These are phyloP conservation scores for Hippocampus mohnikei DNA, from an alignment of 2,113 vertebrate genomes.

Conservation along the genomic window DNA sequence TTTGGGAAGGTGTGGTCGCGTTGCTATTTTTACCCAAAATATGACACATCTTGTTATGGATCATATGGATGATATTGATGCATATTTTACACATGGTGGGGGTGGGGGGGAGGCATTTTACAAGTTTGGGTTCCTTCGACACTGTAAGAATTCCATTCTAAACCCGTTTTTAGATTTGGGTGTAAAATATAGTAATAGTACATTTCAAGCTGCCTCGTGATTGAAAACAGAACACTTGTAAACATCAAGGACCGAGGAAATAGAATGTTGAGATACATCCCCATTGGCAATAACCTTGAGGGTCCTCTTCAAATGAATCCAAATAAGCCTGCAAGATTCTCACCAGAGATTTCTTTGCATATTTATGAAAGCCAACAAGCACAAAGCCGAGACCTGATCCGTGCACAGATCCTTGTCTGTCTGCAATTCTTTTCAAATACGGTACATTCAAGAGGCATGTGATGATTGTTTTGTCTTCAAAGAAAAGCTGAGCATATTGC, in stretches of 20 bases:
- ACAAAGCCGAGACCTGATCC: neutral
- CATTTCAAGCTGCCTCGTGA: neutral
- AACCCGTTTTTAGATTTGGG: neutral
- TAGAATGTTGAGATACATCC: neutral
- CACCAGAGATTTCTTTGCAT: neutral
- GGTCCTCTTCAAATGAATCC: neutral
- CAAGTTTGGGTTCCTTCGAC: neutral
- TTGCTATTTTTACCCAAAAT: neutral
- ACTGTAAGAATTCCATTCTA: neutral
- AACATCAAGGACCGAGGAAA: neutral
- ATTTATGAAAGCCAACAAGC: neutral
- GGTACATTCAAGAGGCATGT: neutral
- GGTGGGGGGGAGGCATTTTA: neutral
- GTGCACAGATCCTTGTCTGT: neutral
- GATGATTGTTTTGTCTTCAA: neutral
- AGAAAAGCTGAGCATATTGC: neutral
- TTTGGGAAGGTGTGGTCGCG: constrained; percentile 36
- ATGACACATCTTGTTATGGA: neutral
- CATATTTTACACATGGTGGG: neutral
- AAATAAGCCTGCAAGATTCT: neutral
- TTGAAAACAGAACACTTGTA: neutral
- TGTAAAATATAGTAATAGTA: neutral
- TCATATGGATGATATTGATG: neutral
- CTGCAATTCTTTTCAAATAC: neutral
- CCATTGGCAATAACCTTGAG: neutral